These are phyloP conservation scores for Lytechinus pictus DNA, from an alignment of 35 echinoderm and acorn worm species.

Conservation along the genomic window DNA sequence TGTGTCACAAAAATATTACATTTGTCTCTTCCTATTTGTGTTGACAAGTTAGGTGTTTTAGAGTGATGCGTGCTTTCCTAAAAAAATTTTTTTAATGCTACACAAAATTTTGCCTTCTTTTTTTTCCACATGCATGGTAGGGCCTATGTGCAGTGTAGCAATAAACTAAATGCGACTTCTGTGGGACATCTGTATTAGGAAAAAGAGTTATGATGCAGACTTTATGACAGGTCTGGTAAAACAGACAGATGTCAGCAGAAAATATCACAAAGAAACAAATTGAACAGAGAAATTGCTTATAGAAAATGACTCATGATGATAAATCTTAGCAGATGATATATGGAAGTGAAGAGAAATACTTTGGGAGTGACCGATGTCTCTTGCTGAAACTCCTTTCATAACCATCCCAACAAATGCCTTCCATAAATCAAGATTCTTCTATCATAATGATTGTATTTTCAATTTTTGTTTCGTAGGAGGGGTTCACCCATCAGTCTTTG, in stretches of 20 bases:
- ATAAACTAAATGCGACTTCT: too few species aligned
- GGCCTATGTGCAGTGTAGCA: too few species aligned
- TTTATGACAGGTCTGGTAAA: neutral
- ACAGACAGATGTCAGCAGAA: neutral
- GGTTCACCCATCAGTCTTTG: too few species aligned
- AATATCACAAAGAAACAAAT: neutral
- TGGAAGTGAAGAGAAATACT: neutral
- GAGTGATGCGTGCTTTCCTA: too few species aligned
- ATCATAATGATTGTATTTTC: neutral
- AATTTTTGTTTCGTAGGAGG: neutral
- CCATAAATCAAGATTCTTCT: neutral
- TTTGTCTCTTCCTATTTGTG: too few species aligned
- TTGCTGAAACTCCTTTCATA: neutral
- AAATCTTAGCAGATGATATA: neutral
- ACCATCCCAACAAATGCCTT: neutral
- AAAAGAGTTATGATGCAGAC: neutral
- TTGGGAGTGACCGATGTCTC: neutral
- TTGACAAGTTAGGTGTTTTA: too few species aligned
- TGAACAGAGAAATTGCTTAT: neutral
- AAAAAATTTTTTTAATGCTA: too few species aligned
- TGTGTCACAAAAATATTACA: too few species aligned
- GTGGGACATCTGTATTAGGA: neutral
- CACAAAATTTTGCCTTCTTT: too few species aligned
- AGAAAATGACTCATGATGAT: neutral
- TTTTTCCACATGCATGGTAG: too few species aligned